Conservation (phyloP, 2,797 vertebrate genomes). For the Leptodactylus fallax region DNA sequence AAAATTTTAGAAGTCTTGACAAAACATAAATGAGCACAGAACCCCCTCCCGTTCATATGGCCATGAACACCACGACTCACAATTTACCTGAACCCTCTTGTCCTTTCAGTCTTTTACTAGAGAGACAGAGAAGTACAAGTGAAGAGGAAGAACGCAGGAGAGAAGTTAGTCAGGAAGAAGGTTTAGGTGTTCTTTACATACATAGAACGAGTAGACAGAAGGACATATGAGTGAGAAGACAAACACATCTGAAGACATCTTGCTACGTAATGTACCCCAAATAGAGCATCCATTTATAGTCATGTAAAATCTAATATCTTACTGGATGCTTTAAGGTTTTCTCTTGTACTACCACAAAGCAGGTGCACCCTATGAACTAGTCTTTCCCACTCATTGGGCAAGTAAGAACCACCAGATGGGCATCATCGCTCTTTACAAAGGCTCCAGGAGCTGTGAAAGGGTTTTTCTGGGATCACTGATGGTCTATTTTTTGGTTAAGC, state of each 20-base stretch:
- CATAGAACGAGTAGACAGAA: neutral
- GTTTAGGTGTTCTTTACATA: slow-evolving; percentile 44
- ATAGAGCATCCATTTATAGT: slow-evolving; percentile 65
- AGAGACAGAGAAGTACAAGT: slow-evolving; percentile 68
- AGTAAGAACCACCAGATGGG: too few relatives aligned
- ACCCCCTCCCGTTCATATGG: slow-evolving; percentile 51
- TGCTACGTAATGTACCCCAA: slow-evolving; percentile 68
- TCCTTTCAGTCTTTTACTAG: slow-evolving; percentile 98
- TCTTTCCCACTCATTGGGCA: too few relatives aligned
- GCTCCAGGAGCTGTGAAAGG: too few relatives aligned
- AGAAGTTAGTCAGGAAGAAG: slow-evolving; percentile 75
- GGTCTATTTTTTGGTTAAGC: too few relatives aligned
- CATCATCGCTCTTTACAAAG: too few relatives aligned
- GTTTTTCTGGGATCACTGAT: too few relatives aligned
- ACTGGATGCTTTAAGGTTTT: too few relatives aligned
- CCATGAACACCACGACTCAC: slow-evolving; percentile 56
- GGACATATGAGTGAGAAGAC: neutral
- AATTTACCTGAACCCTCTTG: slow-evolving; percentile 91
- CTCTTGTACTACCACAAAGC: too few relatives aligned
- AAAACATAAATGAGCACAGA: slow-evolving; percentile 31
- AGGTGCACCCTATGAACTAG: too few relatives aligned
- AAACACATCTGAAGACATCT: slow-evolving; percentile 3
- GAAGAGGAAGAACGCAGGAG: slow-evolving; percentile 79
- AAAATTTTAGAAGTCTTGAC: slow-evolving; percentile 48
- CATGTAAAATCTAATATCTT: too few relatives aligned